Conservation (phyloP, 2,797 vertebrate species). For the Chloroceryle amazona region DNA sequence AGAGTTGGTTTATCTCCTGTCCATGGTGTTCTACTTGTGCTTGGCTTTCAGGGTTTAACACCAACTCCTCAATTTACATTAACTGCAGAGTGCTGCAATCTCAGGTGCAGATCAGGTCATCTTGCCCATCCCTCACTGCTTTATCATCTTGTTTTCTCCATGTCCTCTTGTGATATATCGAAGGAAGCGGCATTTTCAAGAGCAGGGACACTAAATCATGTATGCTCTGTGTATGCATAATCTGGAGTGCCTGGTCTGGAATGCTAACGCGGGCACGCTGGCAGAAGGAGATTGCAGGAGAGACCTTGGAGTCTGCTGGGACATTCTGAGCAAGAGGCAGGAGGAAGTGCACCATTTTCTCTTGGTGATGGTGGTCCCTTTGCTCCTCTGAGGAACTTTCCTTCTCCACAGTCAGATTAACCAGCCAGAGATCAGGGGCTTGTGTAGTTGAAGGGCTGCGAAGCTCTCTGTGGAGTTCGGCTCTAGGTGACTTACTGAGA, state of each 20-base stretch:
- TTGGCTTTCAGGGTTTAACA: background rate
- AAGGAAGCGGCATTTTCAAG: background rate
- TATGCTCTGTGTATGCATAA: background rate
- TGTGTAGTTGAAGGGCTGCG: background rate
- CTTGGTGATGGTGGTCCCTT: background rate
- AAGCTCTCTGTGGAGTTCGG: background rate
- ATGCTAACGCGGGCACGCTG: background rate
- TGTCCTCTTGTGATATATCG: background rate
- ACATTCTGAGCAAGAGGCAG: background rate
- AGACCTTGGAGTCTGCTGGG: background rate
- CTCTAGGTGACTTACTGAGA: background rate
- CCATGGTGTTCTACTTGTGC: background rate
- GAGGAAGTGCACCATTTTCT: background rate
- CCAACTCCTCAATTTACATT: background rate
- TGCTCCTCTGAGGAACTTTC: background rate
- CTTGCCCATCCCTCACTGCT: background rate
- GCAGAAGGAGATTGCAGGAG: background rate
- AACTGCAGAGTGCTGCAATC: background rate
- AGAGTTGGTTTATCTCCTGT: background rate
- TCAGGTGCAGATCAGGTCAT: slow-evolving; percentile 16
- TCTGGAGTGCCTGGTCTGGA: background rate
- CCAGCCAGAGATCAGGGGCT: background rate
- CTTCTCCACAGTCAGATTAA: accelerated
- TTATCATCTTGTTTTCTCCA: slow-evolving; percentile 24
- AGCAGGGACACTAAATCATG: slow-evolving; percentile 28